Evolutionary conservation across 1,140 invertebrate species (phyloP), one percentile per base, ranked within the genome.

Genomic region (Heliothis subflexa): DNA sequence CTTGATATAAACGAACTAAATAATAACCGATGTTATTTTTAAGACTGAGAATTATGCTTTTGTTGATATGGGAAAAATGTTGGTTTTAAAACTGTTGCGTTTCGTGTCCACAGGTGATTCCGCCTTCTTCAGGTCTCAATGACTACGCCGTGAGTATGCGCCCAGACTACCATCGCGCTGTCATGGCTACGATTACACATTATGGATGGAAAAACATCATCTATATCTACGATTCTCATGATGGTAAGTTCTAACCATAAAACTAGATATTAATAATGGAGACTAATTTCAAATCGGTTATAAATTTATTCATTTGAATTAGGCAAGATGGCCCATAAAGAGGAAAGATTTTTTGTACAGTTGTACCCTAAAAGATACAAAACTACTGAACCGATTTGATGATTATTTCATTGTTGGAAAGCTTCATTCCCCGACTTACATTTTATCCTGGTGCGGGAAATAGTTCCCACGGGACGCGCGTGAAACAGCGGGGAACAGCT

Each of bases 171-270:
- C 98, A 99, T 93, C 96, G 97, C 85, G 98, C 98, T 52, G 97
- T 99, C 86, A 97, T 99, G 83, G 98, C 99, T 95, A 97, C 98
- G 25, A 98, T 99, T 82, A 95, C 97, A 80, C 97, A 98, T 93
- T 99, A 99, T 91, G 97, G 97, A 59, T 99, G 98, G 98, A 96
- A 96, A 83, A 97, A 97, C 89, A 98, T 99, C 86, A 98, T 99
- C 89, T 99, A 99, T 95, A 95, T 99, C 77, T 99, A 99, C 91
- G 98, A 99, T 94, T 98, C 98, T 7, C 98, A 99, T 90, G 98
- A 99, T 93, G 98, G 98, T 99, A 95, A 97, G 97, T 96, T 49
- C 40, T 66, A 16, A 9, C 3, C 13, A 66, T 47, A 12, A 16
- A 47, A 47, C 28, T 14, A 2, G 4, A 50, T 50, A 5, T 68